Percentiles rank a stretch among this genome's conserved stretches.
phyloP scores from a whole-genome alignment of 2,888 invertebrate genomes.

The Luffia ferchaultella region DNA sequence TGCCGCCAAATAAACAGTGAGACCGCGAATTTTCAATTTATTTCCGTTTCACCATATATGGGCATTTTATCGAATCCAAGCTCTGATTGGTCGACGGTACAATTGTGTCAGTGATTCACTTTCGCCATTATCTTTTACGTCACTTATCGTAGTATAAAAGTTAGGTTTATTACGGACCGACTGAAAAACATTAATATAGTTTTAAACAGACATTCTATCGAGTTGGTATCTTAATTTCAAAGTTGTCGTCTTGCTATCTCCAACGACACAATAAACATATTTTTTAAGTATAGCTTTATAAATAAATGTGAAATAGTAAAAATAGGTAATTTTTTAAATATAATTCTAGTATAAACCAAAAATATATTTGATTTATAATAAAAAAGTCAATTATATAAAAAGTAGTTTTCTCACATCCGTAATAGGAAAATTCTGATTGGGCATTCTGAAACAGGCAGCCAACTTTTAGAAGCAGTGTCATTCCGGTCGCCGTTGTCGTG shows the following conservation, averaged over 20 bases:
- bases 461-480: conserved; percentile 57
- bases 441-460: conserved; percentile 41
- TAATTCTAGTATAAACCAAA: no score
- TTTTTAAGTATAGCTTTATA: conserved; percentile 5
- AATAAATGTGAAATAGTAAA: conserved; percentile 12
- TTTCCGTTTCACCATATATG: conserved; percentile 69
- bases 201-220: not conserved
- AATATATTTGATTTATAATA: no score
- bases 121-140: conserved; percentile 25
- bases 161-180: no score
- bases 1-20: not conserved
- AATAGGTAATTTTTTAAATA: conserved; percentile 28
- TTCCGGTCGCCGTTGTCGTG: conserved; percentile 63
- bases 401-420: conserved; percentile 65
- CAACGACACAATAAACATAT: conserved; percentile 10
- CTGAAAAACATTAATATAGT: conserved; percentile 25
- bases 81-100: conserved; percentile 59
- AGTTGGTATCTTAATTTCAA: conserved; percentile 18
- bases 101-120: conserved; percentile 51
- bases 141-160: no score
- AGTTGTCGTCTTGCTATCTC: conserved; percentile 32
- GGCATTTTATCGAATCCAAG: conserved; percentile 66
- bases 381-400: no score
- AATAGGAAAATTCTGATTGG: no score
- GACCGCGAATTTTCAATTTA: not conserved